A percentile compares a stretch with the other conserved stretches of the same genome.
phyloP scores from a whole-genome alignment of 1,140 invertebrate genomes.

The Nilaparvata lugens region DNA sequence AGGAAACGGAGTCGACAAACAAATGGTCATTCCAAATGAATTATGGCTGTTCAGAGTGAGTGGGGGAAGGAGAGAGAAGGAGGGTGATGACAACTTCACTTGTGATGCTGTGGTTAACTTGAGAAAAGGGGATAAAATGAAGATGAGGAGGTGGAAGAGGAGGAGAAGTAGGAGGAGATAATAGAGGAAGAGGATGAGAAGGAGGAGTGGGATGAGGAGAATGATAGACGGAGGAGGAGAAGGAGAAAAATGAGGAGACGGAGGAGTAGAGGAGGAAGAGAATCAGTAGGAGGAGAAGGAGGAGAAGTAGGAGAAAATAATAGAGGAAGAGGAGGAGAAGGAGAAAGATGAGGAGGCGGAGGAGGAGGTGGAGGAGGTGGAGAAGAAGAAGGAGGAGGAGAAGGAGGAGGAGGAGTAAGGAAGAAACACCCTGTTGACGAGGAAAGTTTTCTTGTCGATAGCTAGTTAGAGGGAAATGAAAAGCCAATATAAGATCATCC shows the following conservation, averaged over 20 bases:
- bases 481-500: too few species aligned
- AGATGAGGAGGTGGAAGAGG: background rate
- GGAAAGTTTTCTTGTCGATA: too few species aligned
- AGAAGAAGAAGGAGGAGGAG: background rate
- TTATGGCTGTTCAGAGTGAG: too few species aligned
- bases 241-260: background rate
- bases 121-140: too few species aligned
- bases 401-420: too few species aligned
- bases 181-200: background rate
- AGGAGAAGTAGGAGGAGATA: background rate
- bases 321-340: background rate
- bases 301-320: background rate
- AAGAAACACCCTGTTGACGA: too few species aligned
- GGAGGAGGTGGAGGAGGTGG: background rate
- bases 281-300: background rate
- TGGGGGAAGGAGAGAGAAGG: background rate
- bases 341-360: background rate
- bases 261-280: background rate
- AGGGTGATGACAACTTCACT: too few species aligned
- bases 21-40: too few species aligned
- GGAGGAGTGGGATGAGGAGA: background rate
- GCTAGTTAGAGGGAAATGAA: too few species aligned
- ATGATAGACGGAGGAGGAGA: background rate
- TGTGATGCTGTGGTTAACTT: too few species aligned
- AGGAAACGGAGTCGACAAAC: background rate